A percentile compares a stretch with the other conserved stretches of the same genome.
Conservation (phyloP, 1,140 invertebrate species). For the Drosophila ironensis region DNA sequence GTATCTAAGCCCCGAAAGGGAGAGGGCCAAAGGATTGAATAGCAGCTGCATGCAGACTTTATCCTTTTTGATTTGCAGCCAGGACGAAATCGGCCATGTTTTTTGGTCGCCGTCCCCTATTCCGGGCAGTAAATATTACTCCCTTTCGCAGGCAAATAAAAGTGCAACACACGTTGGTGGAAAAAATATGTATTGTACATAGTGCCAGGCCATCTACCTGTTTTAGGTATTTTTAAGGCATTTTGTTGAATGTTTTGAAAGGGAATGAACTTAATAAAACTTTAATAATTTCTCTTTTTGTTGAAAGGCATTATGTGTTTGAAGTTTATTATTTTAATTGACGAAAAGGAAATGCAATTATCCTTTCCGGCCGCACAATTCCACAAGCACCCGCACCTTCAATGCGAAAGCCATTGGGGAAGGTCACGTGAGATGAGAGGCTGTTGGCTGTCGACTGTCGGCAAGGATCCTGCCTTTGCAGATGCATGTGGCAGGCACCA, state of each 20-base stretch:
- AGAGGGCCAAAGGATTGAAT: constrained; percentile 38
- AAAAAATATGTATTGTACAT: not conserved
- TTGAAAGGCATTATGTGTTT: not conserved
- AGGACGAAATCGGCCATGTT: constrained; percentile 33
- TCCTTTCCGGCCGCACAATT: constrained; percentile 38
- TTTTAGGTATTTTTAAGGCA: too few relatives aligned
- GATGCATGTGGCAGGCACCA: constrained; percentile 16
- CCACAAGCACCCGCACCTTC: constrained; percentile 1
- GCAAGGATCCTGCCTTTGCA: constrained; percentile 3
- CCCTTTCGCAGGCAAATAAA: constrained; percentile 59
- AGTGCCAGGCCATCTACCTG: too few relatives aligned
- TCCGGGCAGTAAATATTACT: constrained; percentile 70
- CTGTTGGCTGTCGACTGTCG: not conserved
- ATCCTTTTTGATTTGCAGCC: constrained; percentile 77
- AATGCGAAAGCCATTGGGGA: constrained; percentile 56
- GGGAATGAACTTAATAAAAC: too few relatives aligned
- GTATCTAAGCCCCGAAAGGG: constrained; percentile 16
- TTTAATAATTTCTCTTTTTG: not conserved
- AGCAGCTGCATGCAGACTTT: constrained; percentile 73
- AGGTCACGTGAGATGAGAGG: constrained; percentile 45
- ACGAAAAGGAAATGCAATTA: constrained; percentile 45
- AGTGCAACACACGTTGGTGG: constrained; percentile 33
- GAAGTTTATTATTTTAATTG: constrained; percentile 19
- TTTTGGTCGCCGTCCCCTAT: constrained; percentile 24
- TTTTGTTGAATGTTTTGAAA: too few relatives aligned